Base-by-base conservation (phyloP, 1,140 invertebrate species). In the Zaprionus davidi region DNA sequence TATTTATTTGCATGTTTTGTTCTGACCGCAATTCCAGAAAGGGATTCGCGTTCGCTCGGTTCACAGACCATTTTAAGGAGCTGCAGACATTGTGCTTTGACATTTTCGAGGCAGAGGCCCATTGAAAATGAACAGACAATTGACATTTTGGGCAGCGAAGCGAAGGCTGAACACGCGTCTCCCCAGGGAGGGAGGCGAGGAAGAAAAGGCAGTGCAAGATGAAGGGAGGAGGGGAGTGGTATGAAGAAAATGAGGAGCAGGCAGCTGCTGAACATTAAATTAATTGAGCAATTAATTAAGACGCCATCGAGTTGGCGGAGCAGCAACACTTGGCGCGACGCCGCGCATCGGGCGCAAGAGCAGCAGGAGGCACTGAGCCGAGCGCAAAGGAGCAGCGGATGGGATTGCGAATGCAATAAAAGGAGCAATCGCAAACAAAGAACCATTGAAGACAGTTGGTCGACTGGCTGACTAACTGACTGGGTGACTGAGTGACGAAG, bases 201-300 rank as follows among this genome's bases (percentile, higher is more conserved):
- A 31, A 31, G 28, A 9, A 7, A 31, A 7, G 28, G 28, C 28
- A 31, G 7, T 7, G 7, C 6, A 31, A 28, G 26, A 28, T 6
- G 26, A 13, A 6, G 3, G 34, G 5, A 11, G 12, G 51, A 13
- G 12, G 28, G 24, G 36, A 17, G 31, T 9, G 1, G 9, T 34
- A 34, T 34, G 31, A 34, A 46, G 28, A n/a, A 12, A 24, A 26
- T 17, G 41, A 24, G 36, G 51, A 41, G 31, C 12, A 41, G 74
- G 68, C 63, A 56, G 66, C 46, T 73, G 71, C 68, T 90, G 85
- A 79, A 82, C 85, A 88, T 90, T 88, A 88, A 90, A 88, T 88
- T 88, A 88, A 88, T 88, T 88, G 85, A 90, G 85, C 85, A 90
- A 90, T 90, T 90, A 90, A 90, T 90, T 90, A 90, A 90, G 81